A percentile compares a stretch with the other conserved stretches of the same genome.
Evolutionary conservation across 2,797 vertebrate genomes (phyloP).

Genomic region (Argya squamiceps): DNA sequence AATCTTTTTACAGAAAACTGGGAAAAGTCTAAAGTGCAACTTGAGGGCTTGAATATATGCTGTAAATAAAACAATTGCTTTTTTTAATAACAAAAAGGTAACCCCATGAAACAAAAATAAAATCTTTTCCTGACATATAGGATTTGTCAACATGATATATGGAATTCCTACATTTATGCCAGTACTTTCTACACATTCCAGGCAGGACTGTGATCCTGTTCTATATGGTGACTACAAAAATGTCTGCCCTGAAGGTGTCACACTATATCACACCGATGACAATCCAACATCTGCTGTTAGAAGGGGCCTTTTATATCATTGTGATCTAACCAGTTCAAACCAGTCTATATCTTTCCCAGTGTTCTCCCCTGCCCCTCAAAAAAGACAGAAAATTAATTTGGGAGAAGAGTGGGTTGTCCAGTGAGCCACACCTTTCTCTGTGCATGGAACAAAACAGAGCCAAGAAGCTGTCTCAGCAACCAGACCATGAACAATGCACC

Average conservation of each 20-base stretch:
- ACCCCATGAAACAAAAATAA: not conserved
- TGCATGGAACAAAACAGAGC: not conserved
- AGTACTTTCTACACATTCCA: not conserved
- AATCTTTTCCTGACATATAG: not conserved
- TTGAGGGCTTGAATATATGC: not conserved
- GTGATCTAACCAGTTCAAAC: not conserved
- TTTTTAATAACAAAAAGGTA: not conserved
- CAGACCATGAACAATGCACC: accelerated
- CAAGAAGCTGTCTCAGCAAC: not conserved
- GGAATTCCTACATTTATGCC: not conserved
- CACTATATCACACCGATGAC: not conserved
- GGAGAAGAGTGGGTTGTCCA: not conserved
- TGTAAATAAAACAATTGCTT: not conserved
- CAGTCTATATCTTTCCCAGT: not conserved
- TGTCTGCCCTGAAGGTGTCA: not conserved
- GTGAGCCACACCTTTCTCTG: not conserved
- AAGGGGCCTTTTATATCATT: not conserved
- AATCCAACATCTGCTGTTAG: not conserved
- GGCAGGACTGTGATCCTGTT: not conserved
- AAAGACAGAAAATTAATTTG: not conserved
- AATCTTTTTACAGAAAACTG: not conserved
- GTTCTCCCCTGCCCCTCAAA: not conserved
- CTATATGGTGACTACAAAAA: not conserved
- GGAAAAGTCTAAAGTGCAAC: not conserved
- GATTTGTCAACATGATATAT: accelerated